Conservation (phyloP, 2,797 vertebrate genomes). For the Coilia nasus region DNA sequence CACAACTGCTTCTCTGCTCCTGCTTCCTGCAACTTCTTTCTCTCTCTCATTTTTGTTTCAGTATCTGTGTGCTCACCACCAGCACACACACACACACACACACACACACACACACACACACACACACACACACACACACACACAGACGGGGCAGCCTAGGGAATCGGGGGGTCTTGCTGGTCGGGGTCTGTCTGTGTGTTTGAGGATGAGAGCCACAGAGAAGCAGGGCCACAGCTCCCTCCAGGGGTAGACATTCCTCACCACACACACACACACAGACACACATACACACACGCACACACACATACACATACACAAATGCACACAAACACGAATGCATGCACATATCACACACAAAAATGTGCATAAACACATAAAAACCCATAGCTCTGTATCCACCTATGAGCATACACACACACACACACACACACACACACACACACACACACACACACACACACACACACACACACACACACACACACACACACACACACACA, state of each 20-base stretch:
- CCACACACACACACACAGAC: not conserved
- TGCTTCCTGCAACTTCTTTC: slow-evolving; percentile 43
- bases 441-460: not conserved
- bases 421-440: not conserved
- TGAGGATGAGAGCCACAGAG: slow-evolving; percentile 60
- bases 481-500: not conserved
- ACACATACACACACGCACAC: no score
- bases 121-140: no score
- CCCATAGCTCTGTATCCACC: no score
- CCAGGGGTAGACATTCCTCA: slow-evolving; percentile 44
- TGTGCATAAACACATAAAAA: not conserved
- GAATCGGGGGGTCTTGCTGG: slow-evolving; percentile 28
- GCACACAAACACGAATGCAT: not conserved
- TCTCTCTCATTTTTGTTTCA: slow-evolving; percentile 30
- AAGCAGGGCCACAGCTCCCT: slow-evolving; percentile 46
- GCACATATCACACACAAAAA: not conserved
- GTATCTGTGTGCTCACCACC: not conserved
- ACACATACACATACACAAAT: not conserved
- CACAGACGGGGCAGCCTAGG: not conserved
- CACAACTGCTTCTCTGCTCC: not conserved
- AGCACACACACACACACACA: not conserved
- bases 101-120: not conserved
- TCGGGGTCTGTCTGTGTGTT: not conserved
- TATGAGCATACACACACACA: not conserved
- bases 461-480: not conserved